phyloP scores from a whole-genome alignment of 2,888 invertebrate species.

The Herminia tarsipennalis region DNA sequence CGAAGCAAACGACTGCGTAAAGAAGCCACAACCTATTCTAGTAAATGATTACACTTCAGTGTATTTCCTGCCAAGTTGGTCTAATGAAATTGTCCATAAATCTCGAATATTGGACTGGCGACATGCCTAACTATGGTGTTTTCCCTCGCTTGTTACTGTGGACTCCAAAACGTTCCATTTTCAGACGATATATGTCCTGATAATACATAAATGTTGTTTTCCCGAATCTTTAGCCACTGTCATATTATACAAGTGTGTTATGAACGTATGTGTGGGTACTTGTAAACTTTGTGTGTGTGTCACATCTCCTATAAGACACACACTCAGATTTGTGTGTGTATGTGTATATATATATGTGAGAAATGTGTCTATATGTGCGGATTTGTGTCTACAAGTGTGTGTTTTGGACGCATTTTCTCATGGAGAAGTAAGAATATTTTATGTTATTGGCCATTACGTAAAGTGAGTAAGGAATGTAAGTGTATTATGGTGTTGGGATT shows the following conservation, averaged over 20 bases:
- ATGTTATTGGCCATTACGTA: conserved; percentile 7
- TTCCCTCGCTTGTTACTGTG: conserved; percentile 40
- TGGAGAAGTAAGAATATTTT: conserved; percentile 8
- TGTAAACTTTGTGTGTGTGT: neutral
- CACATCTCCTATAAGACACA: neutral
- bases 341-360: neutral
- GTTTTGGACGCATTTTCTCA: conserved; percentile 5
- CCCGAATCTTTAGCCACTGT: conserved; percentile 36
- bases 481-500: neutral
- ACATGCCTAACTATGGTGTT: conserved; percentile 50
- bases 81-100: conserved; percentile 55
- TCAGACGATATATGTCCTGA: conserved; percentile 39
- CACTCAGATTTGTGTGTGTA: neutral
- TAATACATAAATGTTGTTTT: conserved; percentile 45
- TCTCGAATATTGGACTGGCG: conserved; percentile 50
- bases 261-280: neutral
- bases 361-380: neutral
- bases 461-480: conserved; percentile 1
- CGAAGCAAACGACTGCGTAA: neutral
- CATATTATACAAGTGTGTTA: conserved; percentile 11
- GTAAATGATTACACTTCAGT: conserved; percentile 23
- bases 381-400: conserved; percentile 1
- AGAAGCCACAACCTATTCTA: neutral
- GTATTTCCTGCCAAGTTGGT: conserved; percentile 25
- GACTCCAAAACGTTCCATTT: conserved; percentile 35